A percentile compares a stretch with the other conserved stretches of the same genome.
Evolutionary conservation across 1,140 invertebrate species (phyloP).

Genomic region (Drosophila fuyamai): DNA sequence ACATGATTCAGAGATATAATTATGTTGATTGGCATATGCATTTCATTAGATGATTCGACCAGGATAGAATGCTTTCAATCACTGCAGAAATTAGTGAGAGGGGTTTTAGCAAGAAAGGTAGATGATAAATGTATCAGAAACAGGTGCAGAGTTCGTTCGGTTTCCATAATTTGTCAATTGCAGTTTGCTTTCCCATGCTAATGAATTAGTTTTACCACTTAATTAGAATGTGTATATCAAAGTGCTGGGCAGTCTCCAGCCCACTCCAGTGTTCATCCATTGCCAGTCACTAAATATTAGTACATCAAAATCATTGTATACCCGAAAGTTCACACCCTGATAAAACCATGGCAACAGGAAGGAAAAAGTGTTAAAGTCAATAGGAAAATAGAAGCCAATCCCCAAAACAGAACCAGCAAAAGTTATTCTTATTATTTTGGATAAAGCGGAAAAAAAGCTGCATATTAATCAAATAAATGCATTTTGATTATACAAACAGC

Average conservation of each 20-base stretch:
- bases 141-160: neutral
- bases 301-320: neutral
- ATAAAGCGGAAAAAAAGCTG: conserved; percentile 9
- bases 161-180: neutral
- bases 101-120: neutral
- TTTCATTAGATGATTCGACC: conserved; percentile 37
- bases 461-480: conserved; percentile 63
- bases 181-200: neutral
- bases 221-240: neutral
- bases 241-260: neutral
- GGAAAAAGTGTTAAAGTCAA: conserved; percentile 44
- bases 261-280: neutral
- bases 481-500: conserved; percentile 51
- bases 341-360: neutral
- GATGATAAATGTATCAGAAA: neutral
- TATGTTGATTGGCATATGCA: conserved; percentile 45
- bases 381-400: conserved; percentile 29
- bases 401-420: conserved; percentile 26
- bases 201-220: conserved; percentile 8
- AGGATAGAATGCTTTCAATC: conserved; percentile 25
- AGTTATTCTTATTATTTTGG: conserved; percentile 33
- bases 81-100: conserved; percentile 12
- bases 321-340: conserved; percentile 1
- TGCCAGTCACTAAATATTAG: conserved; percentile 17
- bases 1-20: conserved; percentile 37